Base-by-base conservation (phyloP, 2,888 invertebrate species). In the Cosmia pyralina region DNA sequence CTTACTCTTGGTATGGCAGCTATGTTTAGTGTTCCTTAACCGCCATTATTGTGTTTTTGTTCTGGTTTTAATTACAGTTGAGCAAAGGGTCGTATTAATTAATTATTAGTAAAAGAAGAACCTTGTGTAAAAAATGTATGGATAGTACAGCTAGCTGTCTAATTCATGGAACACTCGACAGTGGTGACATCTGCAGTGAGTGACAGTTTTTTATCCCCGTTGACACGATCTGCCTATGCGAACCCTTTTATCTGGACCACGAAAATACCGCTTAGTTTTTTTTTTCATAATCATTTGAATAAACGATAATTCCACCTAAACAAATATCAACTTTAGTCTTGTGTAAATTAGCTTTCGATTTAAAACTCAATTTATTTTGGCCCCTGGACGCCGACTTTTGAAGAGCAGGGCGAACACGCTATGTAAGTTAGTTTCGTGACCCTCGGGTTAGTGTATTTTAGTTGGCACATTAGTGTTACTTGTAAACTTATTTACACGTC, bases 381-480 rank as follows among this genome's bases (percentile, higher is more conserved):
- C 38, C 11, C 10, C 41, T 28, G 2, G 10, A 41, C n/a, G 13
- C 5, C 5, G 4, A 22, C 4, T 41, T 41, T 55, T 11, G n/a
- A 46, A 46, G 8, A 5, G 19, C 19, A 34, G 28, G 50, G 17
- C 38, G 34, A 17, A 17, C 19, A 38, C 22, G 46, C 22, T 22
- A 11, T 2, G 10, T 15, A 10, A 1, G 15, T 17, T 38, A 7
- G 13, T 22, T 68, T 22, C 8, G 22, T 68, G 7, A 22, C 19
- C 22, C 13, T 74, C n/a, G 6, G 5, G 34, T n/a, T 11, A 46
- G 8, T 19, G 3, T 59, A 22, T 34, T 34, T 34, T 41, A 44
- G 41, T 71, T 62, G 73, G 50, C 73, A 75, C 75, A 63, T 28
- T 15, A 52, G 15, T n/a, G 0, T 13, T 46, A 58, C n/a, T 41